These are phyloP conservation scores for Oxyura jamaicensis DNA, from an alignment of 2,113 vertebrate species.

Conservation along the genomic window DNA sequence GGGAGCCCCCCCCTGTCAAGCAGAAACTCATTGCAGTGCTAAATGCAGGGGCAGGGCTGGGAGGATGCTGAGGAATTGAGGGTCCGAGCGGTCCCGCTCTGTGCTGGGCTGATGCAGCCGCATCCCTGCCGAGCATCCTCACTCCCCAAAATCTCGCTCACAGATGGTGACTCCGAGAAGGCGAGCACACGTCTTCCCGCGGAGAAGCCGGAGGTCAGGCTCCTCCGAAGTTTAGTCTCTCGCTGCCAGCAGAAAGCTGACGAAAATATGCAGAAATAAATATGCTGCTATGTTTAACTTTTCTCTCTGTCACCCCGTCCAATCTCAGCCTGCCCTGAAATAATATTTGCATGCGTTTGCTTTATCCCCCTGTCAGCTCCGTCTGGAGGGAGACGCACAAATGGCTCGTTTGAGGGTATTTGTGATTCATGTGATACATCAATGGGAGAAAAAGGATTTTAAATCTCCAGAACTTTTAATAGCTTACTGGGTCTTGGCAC, in stretches of 20 bases:
- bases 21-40: background rate
- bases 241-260: slow-evolving; percentile 31
- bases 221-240: slow-evolving; percentile 34
- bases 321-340: slow-evolving; percentile 49
- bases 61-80: slow-evolving; percentile 62
- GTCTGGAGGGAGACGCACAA: slow-evolving; percentile 44
- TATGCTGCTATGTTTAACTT: slow-evolving; percentile 67
- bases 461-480: slow-evolving; percentile 33
- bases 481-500: slow-evolving; percentile 9
- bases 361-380: slow-evolving; percentile 48
- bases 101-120: background rate
- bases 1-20: background rate
- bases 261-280: slow-evolving; percentile 63
- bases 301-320: slow-evolving; percentile 50
- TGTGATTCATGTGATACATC: slow-evolving; percentile 54
- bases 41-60: background rate
- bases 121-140: background rate
- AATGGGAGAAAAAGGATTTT: background rate
- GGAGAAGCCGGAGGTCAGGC: slow-evolving; percentile 12
- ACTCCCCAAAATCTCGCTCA: background rate
- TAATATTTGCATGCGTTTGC: slow-evolving; percentile 38
- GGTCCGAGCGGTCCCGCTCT: background rate
- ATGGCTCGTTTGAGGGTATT: slow-evolving; percentile 51
- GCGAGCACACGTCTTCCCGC: slow-evolving; percentile 22
- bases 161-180: slow-evolving; percentile 34